A percentile compares a stretch with the other conserved stretches of the same genome.
Evolutionary conservation across 2,888 invertebrate species (phyloP).

Genomic region (Harpalus rubripes): DNA sequence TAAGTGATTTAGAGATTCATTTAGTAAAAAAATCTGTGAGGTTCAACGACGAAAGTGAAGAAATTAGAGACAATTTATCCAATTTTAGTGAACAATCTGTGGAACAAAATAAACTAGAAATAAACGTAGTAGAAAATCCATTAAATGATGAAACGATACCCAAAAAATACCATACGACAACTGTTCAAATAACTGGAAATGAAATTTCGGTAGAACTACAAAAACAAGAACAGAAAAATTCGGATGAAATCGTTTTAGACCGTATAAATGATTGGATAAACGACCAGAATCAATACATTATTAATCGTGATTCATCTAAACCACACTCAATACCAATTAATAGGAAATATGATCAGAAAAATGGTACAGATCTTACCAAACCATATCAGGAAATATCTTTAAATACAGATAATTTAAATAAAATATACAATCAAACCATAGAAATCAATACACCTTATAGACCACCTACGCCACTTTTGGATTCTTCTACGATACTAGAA

Average conservation of each 20-base stretch:
- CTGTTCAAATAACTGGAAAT: constrained; percentile 47
- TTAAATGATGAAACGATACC: constrained; percentile 6
- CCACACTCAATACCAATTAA: background rate
- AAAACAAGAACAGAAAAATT: constrained; percentile 21
- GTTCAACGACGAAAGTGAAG: constrained; percentile 74
- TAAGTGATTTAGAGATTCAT: constrained; percentile 73
- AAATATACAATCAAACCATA: no score
- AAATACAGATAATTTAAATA: no score
- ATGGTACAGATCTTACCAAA: no score
- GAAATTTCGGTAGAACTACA: constrained; percentile 41
- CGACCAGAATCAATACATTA: constrained; percentile 74
- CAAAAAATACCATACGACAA: constrained; percentile 43
- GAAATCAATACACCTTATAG: no score
- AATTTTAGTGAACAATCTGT: background rate
- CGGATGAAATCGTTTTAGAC: constrained; percentile 70
- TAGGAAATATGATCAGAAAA: background rate
- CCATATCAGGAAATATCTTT: no score
- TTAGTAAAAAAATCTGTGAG: constrained; percentile 74
- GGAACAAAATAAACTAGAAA: background rate
- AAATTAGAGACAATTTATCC: constrained; percentile 69
- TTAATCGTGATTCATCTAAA: background rate
- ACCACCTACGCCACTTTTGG: no score
- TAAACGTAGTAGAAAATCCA: constrained; percentile 55
- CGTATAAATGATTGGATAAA: constrained; percentile 75
- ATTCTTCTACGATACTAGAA: no score